Conservation (phyloP, 2,113 vertebrate species). For the Tenrec ecaudatus region DNA sequence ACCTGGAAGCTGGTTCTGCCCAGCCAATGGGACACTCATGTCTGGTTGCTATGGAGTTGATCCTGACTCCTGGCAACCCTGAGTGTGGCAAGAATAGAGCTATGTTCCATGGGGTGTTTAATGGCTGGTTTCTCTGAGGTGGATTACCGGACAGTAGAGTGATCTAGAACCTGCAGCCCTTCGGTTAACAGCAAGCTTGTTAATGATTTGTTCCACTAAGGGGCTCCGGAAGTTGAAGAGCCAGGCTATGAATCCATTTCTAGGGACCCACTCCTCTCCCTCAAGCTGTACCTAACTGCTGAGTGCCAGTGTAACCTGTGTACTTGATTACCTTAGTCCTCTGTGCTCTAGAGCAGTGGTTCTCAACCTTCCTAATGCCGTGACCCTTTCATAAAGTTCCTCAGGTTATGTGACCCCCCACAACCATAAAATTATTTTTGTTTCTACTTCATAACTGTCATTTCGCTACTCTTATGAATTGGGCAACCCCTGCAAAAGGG, state of each 20-base stretch:
- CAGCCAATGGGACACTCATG: too few species aligned
- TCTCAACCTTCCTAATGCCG: too few species aligned
- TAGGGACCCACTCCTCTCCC: not conserved
- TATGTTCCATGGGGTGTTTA: not conserved
- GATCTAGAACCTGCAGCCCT: not conserved
- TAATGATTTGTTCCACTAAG: not conserved
- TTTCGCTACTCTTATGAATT: too few species aligned
- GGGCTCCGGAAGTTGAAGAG: not conserved
- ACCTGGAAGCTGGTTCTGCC: not conserved
- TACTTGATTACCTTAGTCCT: not conserved
- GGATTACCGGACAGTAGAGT: not conserved
- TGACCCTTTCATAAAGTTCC: too few species aligned
- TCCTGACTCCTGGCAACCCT: not conserved
- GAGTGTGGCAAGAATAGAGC: not conserved
- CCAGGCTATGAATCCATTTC: not conserved
- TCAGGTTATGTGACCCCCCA: too few species aligned
- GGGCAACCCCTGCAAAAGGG: too few species aligned
- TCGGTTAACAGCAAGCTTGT: not conserved
- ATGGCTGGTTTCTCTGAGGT: not conserved
- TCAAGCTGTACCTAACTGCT: not conserved
- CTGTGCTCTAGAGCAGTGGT: not conserved
- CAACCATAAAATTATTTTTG: too few species aligned
- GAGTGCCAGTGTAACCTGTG: not conserved
- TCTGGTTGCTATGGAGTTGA: not conserved
- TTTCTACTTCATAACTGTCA: too few species aligned